A percentile compares a stretch with the other conserved stretches of the same genome.
Evolutionary conservation across 2,113 vertebrate species (phyloP).

Genomic region (Notechis scutatus): DNA sequence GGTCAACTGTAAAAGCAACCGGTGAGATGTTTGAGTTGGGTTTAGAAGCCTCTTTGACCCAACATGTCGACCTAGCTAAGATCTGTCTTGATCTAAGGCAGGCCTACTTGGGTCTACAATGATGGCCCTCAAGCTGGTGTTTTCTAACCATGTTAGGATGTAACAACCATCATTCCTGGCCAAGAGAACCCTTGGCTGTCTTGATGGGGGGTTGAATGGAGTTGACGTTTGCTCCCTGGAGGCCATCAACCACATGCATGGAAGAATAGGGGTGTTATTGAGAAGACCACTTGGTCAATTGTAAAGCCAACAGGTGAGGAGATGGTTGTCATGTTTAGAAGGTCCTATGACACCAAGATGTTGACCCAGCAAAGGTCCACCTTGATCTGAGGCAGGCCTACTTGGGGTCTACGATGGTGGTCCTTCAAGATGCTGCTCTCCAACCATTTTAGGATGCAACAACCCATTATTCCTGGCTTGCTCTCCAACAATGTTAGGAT

Average conservation of each 20-base stretch:
- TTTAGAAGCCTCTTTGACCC: not conserved
- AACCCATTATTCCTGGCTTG: not conserved
- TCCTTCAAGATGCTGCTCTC: not conserved
- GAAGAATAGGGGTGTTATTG: too few relatives aligned
- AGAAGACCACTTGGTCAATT: too few relatives aligned
- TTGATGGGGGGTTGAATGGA: too few relatives aligned
- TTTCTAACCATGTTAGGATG: too few relatives aligned
- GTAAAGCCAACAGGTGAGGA: too few relatives aligned
- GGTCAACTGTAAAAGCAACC: not conserved
- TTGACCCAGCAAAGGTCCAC: not conserved
- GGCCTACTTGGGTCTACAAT: not conserved
- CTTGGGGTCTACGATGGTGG: not conserved
- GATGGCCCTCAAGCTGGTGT: too few relatives aligned
- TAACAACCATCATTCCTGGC: too few relatives aligned
- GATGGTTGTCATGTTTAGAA: too few relatives aligned
- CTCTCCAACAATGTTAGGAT: too few relatives aligned
- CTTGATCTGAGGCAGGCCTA: not conserved
- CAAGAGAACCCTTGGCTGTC: too few relatives aligned
- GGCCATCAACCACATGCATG: too few relatives aligned
- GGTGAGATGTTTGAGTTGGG: not conserved
- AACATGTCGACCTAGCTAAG: not conserved
- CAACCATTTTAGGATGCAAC: not conserved
- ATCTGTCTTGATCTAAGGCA: not conserved
- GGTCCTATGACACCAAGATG: not conserved
- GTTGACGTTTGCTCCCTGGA: too few relatives aligned